Evolutionary conservation across 2,797 vertebrate species (phyloP).

Genomic region (Sebastes dallii): DNA sequence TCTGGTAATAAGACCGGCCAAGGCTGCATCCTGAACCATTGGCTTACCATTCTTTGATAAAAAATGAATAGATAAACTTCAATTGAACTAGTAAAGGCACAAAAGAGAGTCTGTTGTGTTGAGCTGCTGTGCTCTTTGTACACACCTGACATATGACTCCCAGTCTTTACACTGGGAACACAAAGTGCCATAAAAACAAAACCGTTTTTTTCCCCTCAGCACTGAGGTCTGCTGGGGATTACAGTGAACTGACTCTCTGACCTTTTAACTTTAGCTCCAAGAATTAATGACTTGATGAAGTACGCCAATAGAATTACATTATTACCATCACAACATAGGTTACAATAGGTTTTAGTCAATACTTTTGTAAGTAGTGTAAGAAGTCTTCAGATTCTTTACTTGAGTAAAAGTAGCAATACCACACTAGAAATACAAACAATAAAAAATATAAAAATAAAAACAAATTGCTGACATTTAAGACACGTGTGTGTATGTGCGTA

Average conservation of each 20-base stretch:
- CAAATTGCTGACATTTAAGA: too few species aligned
- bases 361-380: background rate
- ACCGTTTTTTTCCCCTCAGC: conserved; percentile 23
- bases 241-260: conserved; percentile 41
- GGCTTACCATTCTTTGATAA: background rate
- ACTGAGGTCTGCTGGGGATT: conserved; percentile 41
- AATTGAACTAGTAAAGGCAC: conserved; percentile 40
- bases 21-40: conserved; percentile 1
- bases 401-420: background rate
- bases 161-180: conserved; percentile 52
- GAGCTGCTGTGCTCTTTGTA: conserved; percentile 55
- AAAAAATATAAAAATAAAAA: too few species aligned
- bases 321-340: background rate
- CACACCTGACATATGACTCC: conserved; percentile 76
- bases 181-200: conserved; percentile 48
- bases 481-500: too few species aligned
- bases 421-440: background rate
- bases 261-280: conserved; percentile 34
- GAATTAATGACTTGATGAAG: conserved; percentile 7
- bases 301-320: background rate
- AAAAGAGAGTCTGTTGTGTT: conserved; percentile 40
- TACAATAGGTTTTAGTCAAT: background rate
- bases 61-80: conserved; percentile 29
- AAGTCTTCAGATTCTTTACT: conserved; percentile 1
- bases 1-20: background rate